phyloP scores from a whole-genome alignment of 2,888 invertebrate genomes.

The Hypsopygia costalis region DNA sequence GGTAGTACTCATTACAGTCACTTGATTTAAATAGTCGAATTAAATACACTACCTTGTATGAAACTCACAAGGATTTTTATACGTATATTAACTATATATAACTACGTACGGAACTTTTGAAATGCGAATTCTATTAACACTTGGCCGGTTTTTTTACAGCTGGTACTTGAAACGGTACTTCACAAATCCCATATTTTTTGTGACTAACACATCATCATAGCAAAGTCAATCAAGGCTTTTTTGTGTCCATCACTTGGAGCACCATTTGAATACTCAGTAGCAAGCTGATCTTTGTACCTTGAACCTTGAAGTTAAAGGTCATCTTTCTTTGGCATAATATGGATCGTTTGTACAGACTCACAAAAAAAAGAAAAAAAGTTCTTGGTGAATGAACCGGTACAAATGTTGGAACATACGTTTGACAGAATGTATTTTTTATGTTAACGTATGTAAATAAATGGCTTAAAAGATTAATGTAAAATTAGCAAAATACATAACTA shows the following conservation, averaged over 20 bases:
- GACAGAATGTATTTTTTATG: background rate
- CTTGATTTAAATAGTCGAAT: too few species aligned
- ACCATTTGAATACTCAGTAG: background rate
- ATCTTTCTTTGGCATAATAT: background rate
- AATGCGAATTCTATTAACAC: too few species aligned
- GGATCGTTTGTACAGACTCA: background rate
- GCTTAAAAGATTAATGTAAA: background rate
- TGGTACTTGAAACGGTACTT: constrained; percentile 12
- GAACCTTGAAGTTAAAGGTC: background rate
- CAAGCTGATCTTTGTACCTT: background rate
- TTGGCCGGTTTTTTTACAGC: too few species aligned
- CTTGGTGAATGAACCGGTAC: constrained; percentile 6
- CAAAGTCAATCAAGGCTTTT: constrained; percentile 9
- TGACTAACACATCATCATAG: constrained; percentile 11
- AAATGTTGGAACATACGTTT: background rate
- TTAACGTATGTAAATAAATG: background rate
- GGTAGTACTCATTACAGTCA: too few species aligned
- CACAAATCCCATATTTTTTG: constrained; percentile 14
- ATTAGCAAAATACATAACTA: too few species aligned
- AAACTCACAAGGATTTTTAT: too few species aligned
- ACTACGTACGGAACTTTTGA: too few species aligned
- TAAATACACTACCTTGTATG: too few species aligned
- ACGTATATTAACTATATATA: too few species aligned
- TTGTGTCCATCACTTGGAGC: background rate
- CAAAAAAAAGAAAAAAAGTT: background rate